Percentiles rank a stretch among this genome's conserved stretches.
Evolutionary conservation across 1,140 invertebrate species (phyloP).

Genomic region (Oncopeltus fasciatus): DNA sequence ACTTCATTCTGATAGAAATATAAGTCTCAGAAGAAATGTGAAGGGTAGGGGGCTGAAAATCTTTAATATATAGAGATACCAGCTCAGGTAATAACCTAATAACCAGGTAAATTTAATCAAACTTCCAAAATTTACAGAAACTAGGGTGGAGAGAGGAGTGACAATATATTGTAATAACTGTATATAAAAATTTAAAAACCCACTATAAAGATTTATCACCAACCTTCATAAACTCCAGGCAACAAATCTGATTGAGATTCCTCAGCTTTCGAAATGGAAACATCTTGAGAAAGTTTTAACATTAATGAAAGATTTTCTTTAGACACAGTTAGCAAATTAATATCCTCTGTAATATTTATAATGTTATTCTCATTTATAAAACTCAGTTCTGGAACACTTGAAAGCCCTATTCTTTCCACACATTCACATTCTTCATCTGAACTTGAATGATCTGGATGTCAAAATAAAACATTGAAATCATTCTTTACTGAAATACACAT

Average conservation of each 20-base stretch:
- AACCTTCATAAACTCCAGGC: conserved; percentile 8
- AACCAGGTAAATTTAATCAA: no score
- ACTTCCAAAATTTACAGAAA: no score
- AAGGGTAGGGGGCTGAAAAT: no score
- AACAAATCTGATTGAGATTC: background rate
- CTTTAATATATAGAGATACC: no score
- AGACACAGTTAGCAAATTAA: background rate
- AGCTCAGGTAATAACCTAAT: no score
- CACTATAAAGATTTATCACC: background rate
- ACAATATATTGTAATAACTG: no score
- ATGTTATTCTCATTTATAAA: no score
- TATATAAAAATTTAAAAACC: background rate
- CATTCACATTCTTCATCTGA: background rate
- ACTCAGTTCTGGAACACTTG: no score
- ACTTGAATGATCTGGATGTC: background rate
- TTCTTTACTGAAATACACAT: background rate
- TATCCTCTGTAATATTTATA: background rate
- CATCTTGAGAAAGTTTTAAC: background rate
- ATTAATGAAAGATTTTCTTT: background rate
- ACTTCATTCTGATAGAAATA: no score
- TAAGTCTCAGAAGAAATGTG: no score
- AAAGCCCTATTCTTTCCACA: background rate
- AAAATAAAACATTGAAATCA: background rate
- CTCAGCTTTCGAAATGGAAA: conserved; percentile 2
- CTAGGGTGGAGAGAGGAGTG: no score